These are phyloP conservation scores for Sphinx pinastri DNA, from an alignment of 2,888 invertebrate species.

Conservation along the genomic window DNA sequence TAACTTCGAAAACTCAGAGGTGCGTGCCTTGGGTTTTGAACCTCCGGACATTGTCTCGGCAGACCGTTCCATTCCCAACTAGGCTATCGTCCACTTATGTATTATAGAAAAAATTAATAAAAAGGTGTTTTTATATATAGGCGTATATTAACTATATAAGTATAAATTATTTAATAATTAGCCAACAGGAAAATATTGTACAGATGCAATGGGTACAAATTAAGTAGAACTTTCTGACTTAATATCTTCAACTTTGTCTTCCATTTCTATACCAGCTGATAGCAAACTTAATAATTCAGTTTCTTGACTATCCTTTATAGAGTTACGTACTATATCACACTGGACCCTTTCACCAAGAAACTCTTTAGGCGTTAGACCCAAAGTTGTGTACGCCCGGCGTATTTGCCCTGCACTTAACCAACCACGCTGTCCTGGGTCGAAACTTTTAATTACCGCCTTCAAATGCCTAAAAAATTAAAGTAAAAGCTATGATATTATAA, in stretches of 20 bases:
- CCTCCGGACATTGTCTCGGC: too few relatives aligned
- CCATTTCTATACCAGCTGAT: slow-evolving; percentile 48
- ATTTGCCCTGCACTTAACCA: slow-evolving; percentile 72
- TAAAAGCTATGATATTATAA: too few relatives aligned
- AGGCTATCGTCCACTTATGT: too few relatives aligned
- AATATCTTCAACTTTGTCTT: slow-evolving; percentile 32
- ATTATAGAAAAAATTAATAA: too few relatives aligned
- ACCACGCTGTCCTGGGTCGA: slow-evolving; percentile 72
- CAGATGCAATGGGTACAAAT: background rate
- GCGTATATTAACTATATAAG: too few relatives aligned
- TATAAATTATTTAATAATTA: too few relatives aligned
- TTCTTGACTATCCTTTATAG: slow-evolving; percentile 58
- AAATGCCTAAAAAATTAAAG: slow-evolving; percentile 55
- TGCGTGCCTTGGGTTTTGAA: too few relatives aligned
- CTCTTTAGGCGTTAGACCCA: slow-evolving; percentile 58
- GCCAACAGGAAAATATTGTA: too few relatives aligned
- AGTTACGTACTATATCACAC: slow-evolving; percentile 49
- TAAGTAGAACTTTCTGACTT: slow-evolving; percentile 23
- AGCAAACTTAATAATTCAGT: slow-evolving; percentile 56
- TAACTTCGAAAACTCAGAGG: too few relatives aligned
- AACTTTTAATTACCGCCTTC: slow-evolving; percentile 70
- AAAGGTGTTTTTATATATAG: too few relatives aligned
- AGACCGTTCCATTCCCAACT: too few relatives aligned
- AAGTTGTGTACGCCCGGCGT: slow-evolving; percentile 58
- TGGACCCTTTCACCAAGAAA: slow-evolving; percentile 52